A percentile compares a stretch with the other conserved stretches of the same genome.
Conservation (phyloP, 2,113 vertebrate species). For the Scophthalmus maximus region DNA sequence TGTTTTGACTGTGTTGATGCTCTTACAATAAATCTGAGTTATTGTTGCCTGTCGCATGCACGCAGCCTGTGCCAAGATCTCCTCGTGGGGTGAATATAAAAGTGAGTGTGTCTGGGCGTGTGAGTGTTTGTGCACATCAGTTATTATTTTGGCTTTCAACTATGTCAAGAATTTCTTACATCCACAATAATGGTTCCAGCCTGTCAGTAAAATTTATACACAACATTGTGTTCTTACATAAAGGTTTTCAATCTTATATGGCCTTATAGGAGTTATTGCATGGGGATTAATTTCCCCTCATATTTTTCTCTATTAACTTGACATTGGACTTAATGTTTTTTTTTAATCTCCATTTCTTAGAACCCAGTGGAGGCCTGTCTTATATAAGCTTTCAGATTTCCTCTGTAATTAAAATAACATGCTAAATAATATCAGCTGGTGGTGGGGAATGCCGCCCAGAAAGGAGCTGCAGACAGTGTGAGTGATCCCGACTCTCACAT, state of each 20-base stretch:
- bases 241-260: slow-evolving; percentile 5
- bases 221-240: background rate
- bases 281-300: background rate
- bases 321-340: background rate
- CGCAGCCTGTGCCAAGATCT: slow-evolving; percentile 16
- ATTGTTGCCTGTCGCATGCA: slow-evolving; percentile 19
- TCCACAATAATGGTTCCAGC: slow-evolving; percentile 14
- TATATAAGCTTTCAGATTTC: slow-evolving; percentile 4
- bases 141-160: slow-evolving; percentile 25
- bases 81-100: background rate
- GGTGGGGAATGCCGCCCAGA: background rate
- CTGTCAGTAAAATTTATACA: slow-evolving; percentile 5
- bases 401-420: slow-evolving; percentile 8
- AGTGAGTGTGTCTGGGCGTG: background rate
- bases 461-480: background rate
- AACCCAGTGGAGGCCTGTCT: background rate
- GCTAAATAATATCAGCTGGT: slow-evolving; percentile 8
- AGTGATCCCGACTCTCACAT: background rate
- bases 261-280: background rate
- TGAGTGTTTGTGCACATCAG: background rate
- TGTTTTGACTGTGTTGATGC: slow-evolving; percentile 27
- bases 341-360: slow-evolving; percentile 12
- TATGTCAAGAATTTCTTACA: slow-evolving; percentile 23
- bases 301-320: background rate
- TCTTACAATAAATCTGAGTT: slow-evolving; percentile 41